phyloP scores from a whole-genome alignment of 2,888 invertebrate genomes.

The Dorcus hopei region DNA sequence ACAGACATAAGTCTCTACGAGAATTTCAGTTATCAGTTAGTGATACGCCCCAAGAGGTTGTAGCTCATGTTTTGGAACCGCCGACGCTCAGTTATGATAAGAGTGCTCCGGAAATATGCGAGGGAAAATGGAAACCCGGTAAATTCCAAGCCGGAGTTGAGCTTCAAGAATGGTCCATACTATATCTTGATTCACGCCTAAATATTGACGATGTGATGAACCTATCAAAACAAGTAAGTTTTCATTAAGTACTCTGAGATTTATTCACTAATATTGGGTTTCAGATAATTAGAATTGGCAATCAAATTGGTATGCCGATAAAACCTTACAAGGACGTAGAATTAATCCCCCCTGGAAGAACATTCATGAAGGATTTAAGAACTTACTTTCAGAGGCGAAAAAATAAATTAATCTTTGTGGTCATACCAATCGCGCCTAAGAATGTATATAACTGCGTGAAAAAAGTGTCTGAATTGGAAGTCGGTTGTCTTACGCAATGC shows the following conservation, averaged over 20 bases:
- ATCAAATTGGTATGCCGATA: neutral
- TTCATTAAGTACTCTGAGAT: no score
- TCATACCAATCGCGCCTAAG: constrained; percentile 56
- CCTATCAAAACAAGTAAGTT: constrained; percentile 40
- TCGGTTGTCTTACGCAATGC: constrained; percentile 74
- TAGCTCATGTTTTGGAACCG: constrained; percentile 74
- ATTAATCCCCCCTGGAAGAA: neutral
- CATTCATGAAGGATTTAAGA: neutral
- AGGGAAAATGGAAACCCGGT: constrained; percentile 50
- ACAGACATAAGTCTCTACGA: constrained; percentile 57
- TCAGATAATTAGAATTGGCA: constrained; percentile 5
- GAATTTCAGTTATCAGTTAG: constrained; percentile 81
- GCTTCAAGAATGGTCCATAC: constrained; percentile 51
- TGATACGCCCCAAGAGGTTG: constrained; percentile 69
- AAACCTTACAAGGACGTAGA: neutral
- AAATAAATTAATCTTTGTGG: constrained; percentile 52
- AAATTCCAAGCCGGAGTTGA: constrained; percentile 43
- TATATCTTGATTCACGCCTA: constrained; percentile 42
- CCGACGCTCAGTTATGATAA: constrained; percentile 71
- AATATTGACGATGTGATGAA: constrained; percentile 25
- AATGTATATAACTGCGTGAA: constrained; percentile 30
- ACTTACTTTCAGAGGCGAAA: constrained; percentile 1
- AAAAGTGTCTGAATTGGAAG: constrained; percentile 59
- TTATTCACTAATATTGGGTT: neutral
- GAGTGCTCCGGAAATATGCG: constrained; percentile 35